Evolutionary conservation across 2,888 invertebrate species (phyloP), one percentile per base, ranked within the genome.

Genomic region (Apotomis betuletana): DNA sequence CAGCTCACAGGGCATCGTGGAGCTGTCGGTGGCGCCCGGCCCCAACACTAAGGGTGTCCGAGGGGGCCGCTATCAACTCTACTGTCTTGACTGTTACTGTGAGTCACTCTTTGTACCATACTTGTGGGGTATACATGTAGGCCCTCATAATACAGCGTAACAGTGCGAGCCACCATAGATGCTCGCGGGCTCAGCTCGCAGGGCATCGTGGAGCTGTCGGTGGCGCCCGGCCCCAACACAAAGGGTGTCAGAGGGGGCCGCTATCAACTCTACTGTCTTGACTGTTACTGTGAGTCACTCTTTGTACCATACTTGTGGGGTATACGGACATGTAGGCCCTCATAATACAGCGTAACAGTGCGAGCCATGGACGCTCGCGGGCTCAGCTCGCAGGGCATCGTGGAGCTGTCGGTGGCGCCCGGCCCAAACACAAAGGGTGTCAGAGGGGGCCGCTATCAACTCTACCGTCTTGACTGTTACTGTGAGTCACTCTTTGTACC

Each of bases 21-120:
- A 98, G 84, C 94, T 98, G 8, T 95, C 95, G 4, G 96, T 98
- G 0, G 96, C 96, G 9, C 97, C 97, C 0, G 98, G 98, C 1
- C 98, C 98, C 94, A 67, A 98, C 95, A 90, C n/a, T n/a, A n/a
- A n/a, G n/a, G 96, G 97, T 98, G 9, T 97, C 97, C 76, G 98
- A 98, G 87, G 98, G 98, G 3, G 97, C 97, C 3, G 96, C 97
- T 52, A 96, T 98, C 74, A 97, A 97, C 82, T 97, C 97, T 0
- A 97, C 97, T 0, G 96, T 97, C 5, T 95, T 95, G 0, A 96
- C 97, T 9, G 95, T 97, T 13, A 95, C 95, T 78, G 96, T 96
- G 82, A 94, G 86, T 85, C 67, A 41, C 6, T 27, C 10, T n/a
- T n/a, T 27, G 38, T 55, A 54, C 5, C 5, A 57, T 15, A 1